These are phyloP conservation scores for Operophtera brumata DNA, from an alignment of 2,888 invertebrate species.

Conservation along the genomic window DNA sequence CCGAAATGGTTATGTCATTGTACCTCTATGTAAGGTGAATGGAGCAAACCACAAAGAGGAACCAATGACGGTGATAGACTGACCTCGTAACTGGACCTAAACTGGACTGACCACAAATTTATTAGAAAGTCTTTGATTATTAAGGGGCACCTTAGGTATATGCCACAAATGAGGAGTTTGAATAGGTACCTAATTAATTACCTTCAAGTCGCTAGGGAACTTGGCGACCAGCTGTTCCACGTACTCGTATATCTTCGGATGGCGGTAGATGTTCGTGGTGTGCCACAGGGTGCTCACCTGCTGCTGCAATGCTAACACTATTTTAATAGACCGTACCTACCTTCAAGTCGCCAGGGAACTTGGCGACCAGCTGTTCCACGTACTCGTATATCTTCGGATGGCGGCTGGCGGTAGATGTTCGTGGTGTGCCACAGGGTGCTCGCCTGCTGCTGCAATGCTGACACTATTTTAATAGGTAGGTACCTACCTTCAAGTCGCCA, in stretches of 20 bases:
- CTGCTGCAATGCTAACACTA: constrained; percentile 87
- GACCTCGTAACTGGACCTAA: too few species aligned
- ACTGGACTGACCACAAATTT: too few species aligned
- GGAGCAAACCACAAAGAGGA: too few species aligned
- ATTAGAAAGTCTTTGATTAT: too few species aligned
- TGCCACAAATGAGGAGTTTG: too few species aligned
- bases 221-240: constrained; percentile 89
- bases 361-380: constrained; percentile 88
- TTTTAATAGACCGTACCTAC: constrained; percentile 94
- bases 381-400: constrained; percentile 96
- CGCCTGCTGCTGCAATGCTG: constrained; percentile 89
- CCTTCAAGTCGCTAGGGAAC: constrained; percentile 92
- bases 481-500: constrained; percentile 91
- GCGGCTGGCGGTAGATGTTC: constrained; percentile 93
- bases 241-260: constrained; percentile 95
- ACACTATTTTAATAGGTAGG: constrained; percentile 92
- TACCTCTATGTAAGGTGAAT: too few species aligned
- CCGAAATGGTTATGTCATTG: too few species aligned
- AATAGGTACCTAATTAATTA: too few species aligned
- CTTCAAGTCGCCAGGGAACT: constrained; percentile 92
- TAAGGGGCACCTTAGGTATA: too few species aligned
- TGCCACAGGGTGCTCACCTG: constrained; percentile 94
- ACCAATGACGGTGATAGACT: too few species aligned
- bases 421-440: constrained; percentile 95
- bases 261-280: constrained; percentile 94